Conservation (phyloP, 2,797 vertebrate species). For the Pangasius mekongensis region DNA sequence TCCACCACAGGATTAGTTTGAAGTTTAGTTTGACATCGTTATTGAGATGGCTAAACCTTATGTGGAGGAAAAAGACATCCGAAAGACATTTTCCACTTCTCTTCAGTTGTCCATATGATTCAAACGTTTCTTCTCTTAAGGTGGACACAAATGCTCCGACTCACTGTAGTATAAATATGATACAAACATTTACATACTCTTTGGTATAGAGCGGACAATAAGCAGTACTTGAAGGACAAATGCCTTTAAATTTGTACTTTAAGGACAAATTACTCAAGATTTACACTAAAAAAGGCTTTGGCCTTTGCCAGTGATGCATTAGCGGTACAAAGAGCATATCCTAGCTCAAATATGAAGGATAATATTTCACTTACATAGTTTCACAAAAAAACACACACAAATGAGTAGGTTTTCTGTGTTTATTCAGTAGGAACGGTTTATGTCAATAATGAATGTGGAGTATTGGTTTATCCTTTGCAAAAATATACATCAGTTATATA, state of each 20-base stretch:
- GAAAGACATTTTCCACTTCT: conserved; percentile 13
- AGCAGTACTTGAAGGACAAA: not conserved
- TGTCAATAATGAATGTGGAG: conserved; percentile 11
- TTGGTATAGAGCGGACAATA: not conserved
- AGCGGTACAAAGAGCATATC: not conserved
- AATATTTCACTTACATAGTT: not conserved
- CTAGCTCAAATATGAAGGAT: not conserved
- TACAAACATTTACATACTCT: not conserved
- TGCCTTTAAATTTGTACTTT: not conserved
- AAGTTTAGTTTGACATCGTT: conserved; percentile 3
- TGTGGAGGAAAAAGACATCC: not conserved
- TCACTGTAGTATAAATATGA: conserved; percentile 50
- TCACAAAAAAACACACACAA: not conserved
- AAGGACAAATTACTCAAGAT: no score
- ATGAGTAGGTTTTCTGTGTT: conserved; percentile 1
- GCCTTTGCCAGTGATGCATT: no score
- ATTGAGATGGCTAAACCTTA: conserved; percentile 14
- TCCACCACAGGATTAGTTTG: not conserved
- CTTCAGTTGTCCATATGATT: conserved; percentile 44
- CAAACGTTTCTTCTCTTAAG: conserved; percentile 51
- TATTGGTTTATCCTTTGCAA: not conserved
- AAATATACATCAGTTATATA: not conserved
- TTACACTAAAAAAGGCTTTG: not conserved
- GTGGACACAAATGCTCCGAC: conserved; percentile 52
- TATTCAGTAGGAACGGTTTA: conserved; percentile 19